A percentile compares a stretch with the other conserved stretches of the same genome.
Conservation (phyloP, 2,888 invertebrate species). For the Troides aeacus region DNA sequence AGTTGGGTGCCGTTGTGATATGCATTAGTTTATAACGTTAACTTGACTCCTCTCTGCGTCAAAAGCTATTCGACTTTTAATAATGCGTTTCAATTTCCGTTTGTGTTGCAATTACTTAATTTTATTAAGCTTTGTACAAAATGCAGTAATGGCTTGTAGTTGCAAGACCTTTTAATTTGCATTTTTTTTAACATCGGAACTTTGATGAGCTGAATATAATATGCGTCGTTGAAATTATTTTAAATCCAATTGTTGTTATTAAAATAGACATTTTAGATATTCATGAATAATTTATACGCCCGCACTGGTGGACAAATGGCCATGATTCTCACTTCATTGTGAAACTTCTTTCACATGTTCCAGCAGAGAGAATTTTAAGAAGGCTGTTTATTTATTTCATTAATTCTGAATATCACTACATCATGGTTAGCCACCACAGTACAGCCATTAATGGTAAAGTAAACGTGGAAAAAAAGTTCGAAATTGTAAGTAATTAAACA, state of each 20-base stretch:
- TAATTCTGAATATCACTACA: no score
- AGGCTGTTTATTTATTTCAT: no score
- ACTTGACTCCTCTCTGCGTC: background rate
- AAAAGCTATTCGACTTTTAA: background rate
- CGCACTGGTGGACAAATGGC: no score
- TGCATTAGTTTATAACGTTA: background rate
- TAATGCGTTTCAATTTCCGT: background rate
- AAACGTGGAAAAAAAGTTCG: no score
- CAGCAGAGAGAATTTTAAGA: no score
- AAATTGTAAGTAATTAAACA: no score
- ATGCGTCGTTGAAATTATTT: background rate
- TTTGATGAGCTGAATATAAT: constrained; percentile 12
- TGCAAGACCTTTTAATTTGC: constrained; percentile 26
- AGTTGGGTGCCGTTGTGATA: background rate
- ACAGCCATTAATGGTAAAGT: no score
- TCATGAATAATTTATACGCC: background rate
- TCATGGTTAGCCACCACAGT: no score
- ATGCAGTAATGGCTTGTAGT: constrained; percentile 36
- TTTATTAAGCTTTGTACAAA: constrained; percentile 29
- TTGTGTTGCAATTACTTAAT: constrained; percentile 4
- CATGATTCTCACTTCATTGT: no score
- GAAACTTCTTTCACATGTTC: no score
- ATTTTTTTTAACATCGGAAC: constrained; percentile 8
- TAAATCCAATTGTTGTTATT: background rate
- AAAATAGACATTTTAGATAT: background rate